phyloP scores from a whole-genome alignment of 2,888 invertebrate genomes.

The Caenorhabditis sp. region DNA sequence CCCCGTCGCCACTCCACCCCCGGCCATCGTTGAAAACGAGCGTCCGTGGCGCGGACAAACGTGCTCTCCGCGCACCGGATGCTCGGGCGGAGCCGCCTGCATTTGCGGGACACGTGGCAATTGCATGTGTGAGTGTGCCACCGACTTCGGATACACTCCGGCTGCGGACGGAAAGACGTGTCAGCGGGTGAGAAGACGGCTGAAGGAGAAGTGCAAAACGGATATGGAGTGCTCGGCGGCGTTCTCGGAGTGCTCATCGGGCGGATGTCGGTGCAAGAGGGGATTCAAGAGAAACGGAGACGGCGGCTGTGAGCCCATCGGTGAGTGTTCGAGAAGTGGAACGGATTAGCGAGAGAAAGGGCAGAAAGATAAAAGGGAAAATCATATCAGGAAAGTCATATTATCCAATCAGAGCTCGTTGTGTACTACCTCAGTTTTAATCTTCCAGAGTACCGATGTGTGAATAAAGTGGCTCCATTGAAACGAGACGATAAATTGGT shows the following conservation, averaged over 20 bases:
- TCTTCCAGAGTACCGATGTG: slow-evolving; percentile 70
- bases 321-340: slow-evolving; percentile 43
- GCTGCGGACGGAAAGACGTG: slow-evolving; percentile 69
- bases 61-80: slow-evolving; percentile 57
- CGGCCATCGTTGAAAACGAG: slow-evolving; percentile 28
- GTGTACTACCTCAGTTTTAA: no score
- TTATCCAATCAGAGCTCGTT: no score
- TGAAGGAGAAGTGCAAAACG: slow-evolving; percentile 76
- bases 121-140: slow-evolving; percentile 72
- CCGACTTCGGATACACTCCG: slow-evolving; percentile 72
- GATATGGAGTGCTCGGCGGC: slow-evolving; percentile 77
- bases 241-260: slow-evolving; percentile 74
- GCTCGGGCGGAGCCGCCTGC: slow-evolving; percentile 71
- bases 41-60: slow-evolving; percentile 58
- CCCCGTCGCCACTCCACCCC: not conserved
- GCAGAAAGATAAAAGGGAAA: no score
- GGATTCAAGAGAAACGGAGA: slow-evolving; percentile 77
- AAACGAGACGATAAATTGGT: slow-evolving; percentile 64
- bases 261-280: slow-evolving; percentile 75
- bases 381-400: not conserved
- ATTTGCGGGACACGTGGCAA: slow-evolving; percentile 60
- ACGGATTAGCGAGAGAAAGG: slow-evolving; percentile 2
- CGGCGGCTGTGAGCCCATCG: slow-evolving; percentile 76
- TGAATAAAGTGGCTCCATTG: slow-evolving; percentile 67
- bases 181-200: slow-evolving; percentile 67